A percentile compares a stretch with the other conserved stretches of the same genome.
Evolutionary conservation across 2,888 invertebrate species (phyloP).

Genomic region (Acronicta leporina): DNA sequence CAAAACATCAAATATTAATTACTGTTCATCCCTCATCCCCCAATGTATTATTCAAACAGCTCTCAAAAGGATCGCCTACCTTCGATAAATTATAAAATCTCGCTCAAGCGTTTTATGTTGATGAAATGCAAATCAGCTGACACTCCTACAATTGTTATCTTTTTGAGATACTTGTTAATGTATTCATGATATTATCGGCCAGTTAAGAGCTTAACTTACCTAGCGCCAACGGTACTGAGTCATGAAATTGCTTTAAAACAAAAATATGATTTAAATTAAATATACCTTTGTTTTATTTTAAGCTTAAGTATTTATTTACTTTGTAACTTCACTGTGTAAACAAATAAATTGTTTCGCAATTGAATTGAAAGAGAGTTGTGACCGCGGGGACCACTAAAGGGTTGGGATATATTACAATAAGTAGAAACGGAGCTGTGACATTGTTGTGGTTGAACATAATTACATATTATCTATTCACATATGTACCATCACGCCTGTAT

Average conservation of each 20-base stretch:
- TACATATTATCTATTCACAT: too few species aligned
- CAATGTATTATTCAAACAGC: conserved; percentile 73
- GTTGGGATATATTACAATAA: conserved; percentile 28
- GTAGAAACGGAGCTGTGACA: too few species aligned
- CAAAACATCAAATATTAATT: conserved; percentile 72
- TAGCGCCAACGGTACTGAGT: not conserved
- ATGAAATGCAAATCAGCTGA: conserved; percentile 73
- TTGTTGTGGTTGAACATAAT: too few species aligned
- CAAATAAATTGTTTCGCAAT: too few species aligned
- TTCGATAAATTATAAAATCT: conserved; percentile 77
- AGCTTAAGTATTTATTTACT: too few species aligned
- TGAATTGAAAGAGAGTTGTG: conserved; percentile 41
- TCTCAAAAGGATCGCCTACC: conserved; percentile 72
- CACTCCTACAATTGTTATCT: conserved; percentile 55
- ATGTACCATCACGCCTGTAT: too few species aligned
- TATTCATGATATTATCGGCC: conserved; percentile 44
- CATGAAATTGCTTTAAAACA: not conserved
- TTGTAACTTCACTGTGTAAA: too few species aligned
- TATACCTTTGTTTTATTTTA: too few species aligned
- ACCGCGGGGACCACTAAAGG: conserved; percentile 39
- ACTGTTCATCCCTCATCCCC: conserved; percentile 60
- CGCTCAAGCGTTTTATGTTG: conserved; percentile 65
- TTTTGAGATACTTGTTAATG: conserved; percentile 44
- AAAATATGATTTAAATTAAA: not conserved
- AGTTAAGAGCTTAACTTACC: conserved; percentile 5